Percentiles rank a stretch among this genome's conserved stretches.
phyloP scores from a whole-genome alignment of 2,113 vertebrate species.

The Larimichthys crocea region DNA sequence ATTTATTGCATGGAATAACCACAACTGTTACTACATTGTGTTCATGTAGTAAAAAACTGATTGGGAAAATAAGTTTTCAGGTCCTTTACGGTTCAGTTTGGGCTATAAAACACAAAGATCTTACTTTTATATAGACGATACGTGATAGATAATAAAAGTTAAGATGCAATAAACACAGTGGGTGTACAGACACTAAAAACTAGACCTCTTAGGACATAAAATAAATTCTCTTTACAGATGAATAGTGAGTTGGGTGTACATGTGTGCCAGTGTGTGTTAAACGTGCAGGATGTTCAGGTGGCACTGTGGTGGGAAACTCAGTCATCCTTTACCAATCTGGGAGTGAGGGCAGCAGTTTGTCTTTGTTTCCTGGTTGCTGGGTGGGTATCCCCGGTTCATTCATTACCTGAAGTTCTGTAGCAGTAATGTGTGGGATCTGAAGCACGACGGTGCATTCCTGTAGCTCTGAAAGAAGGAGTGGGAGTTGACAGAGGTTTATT shows the following conservation, averaged over 20 bases:
- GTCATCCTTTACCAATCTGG: conserved; percentile 50
- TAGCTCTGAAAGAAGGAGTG: conserved; percentile 51
- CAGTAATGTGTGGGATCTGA: conserved; percentile 47
- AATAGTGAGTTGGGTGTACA: conserved; percentile 25
- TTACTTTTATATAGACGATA: too few relatives aligned
- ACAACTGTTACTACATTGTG: background rate
- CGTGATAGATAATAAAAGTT: background rate
- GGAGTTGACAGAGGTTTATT: conserved; percentile 67
- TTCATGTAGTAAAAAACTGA: background rate
- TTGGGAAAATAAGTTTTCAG: background rate
- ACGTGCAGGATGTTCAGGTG: conserved; percentile 22
- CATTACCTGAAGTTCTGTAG: conserved; percentile 70
- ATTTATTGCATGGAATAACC: background rate
- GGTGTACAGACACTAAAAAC: background rate
- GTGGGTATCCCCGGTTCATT: conserved; percentile 69
- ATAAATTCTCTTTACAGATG: conserved; percentile 15
- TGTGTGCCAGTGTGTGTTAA: conserved; percentile 24
- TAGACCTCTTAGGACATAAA: background rate
- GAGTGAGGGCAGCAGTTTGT: conserved; percentile 21
- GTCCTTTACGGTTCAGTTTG: background rate
- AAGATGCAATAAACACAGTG: background rate
- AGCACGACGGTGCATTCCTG: conserved; percentile 63
- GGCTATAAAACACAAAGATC: background rate
- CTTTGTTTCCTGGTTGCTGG: conserved; percentile 51
- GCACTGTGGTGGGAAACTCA: conserved; percentile 72